phyloP scores from a whole-genome alignment of 2,797 vertebrate species.

The Cottoperca gobio region DNA sequence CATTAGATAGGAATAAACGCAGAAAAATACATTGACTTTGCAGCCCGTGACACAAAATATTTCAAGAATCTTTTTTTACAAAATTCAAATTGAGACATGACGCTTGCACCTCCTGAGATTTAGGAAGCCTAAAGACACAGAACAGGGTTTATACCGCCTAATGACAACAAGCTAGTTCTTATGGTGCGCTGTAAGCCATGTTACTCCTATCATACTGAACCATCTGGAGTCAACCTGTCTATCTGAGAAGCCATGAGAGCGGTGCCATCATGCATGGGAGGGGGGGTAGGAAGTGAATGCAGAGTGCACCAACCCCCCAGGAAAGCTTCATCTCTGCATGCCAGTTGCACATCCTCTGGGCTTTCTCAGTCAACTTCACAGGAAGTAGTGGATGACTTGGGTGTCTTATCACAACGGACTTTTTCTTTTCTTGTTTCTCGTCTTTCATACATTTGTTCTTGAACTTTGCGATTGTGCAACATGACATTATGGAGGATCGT shows the following conservation, averaged over 20 bases:
- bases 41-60: not conserved
- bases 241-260: conserved; percentile 71
- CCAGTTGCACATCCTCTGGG: conserved; percentile 80
- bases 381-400: conserved; percentile 73
- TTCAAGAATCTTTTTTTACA: not conserved
- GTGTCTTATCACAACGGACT: conserved; percentile 41
- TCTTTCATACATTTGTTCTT: conserved; percentile 4
- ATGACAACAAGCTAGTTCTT: conserved; percentile 49
- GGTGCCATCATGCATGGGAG: conserved; percentile 45
- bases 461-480: not conserved
- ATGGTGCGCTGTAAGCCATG: conserved; percentile 51
- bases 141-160: conserved; percentile 53
- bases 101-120: conserved; percentile 14
- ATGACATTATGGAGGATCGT: not conserved
- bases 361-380: conserved; percentile 72
- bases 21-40: not conserved
- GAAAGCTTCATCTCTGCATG: conserved; percentile 73
- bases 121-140: conserved; percentile 40
- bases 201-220: conserved; percentile 87
- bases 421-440: conserved; percentile 26
- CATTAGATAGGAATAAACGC: not conserved
- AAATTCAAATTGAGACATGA: conserved; percentile 1
- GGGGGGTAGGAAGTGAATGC: conserved; percentile 64
- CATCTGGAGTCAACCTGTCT: conserved; percentile 88
- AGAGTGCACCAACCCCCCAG: conserved; percentile 73